phyloP scores from a whole-genome alignment of 2,113 vertebrate species.

The Sturnira hondurensis region DNA sequence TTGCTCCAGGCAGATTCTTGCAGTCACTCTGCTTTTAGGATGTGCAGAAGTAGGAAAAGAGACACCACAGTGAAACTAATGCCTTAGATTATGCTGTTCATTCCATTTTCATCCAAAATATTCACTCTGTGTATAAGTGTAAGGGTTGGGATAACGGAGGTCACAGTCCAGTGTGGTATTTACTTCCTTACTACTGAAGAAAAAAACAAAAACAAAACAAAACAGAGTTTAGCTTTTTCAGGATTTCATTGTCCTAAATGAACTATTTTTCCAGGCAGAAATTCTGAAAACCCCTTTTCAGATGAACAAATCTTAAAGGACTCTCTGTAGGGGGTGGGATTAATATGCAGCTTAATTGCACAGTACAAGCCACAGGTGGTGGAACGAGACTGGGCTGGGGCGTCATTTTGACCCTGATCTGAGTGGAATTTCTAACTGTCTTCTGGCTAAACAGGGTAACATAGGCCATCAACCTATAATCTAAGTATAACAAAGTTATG shows the following conservation, averaged over 20 bases:
- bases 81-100: not conserved
- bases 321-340: not conserved
- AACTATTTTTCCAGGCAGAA: not conserved
- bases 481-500: not conserved
- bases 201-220: not conserved
- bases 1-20: not conserved
- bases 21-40: not conserved
- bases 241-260: not conserved
- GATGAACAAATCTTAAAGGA: not conserved
- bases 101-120: not conserved
- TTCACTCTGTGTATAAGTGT: not conserved
- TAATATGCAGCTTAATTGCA: not conserved
- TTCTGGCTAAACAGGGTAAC: not conserved
- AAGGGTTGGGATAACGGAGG: not conserved
- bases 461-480: not conserved
- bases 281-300: not conserved
- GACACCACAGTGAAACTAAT: not conserved
- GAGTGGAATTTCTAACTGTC: not conserved
- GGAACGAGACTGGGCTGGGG: not conserved
- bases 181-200: not conserved
- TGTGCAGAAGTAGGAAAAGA: not conserved
- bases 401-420: not conserved
- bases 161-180: not conserved
- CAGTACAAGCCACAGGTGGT: not conserved
- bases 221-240: not conserved